Base-by-base conservation (phyloP, 2,888 invertebrate species). In the Cistogaster globosa region DNA sequence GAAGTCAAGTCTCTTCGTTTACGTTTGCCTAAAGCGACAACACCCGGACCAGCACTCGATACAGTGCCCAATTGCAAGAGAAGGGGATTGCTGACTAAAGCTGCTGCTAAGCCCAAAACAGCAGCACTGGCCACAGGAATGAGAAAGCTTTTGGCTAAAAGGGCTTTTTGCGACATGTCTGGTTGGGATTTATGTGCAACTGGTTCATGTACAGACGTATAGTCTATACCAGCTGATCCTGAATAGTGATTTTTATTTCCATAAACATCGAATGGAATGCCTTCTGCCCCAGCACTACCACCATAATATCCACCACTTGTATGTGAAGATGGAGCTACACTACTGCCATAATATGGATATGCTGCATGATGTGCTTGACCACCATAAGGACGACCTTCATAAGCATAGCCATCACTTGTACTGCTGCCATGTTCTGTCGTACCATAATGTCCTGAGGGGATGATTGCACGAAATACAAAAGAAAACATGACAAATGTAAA, bases 101-200 rank as follows among this genome's bases (percentile, higher is more conserved):
- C 95, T 26, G 97, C 97, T 1, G 97, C 96, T 42, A 96, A 96
- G 51, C 97, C 97, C 65, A 96, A 92, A n/a, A 97, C 93, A 0
- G 97, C 97, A 60, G 96, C 94, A 26, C 97, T 97, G 53, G 96
- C 97, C 86, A 97, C 92, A 0, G 97, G 97, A 90, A 95, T 94
- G 67, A 96, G 91, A 53, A 96, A 92, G 58, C 95, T 94, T 92
- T 95, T 95, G 36, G 92, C 91, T 51, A 92, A 86, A 20, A 92
- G 88, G 55, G 90, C 90, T 75, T 92, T 92, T 11, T 89, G 87
- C 16, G 90, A 87, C 22, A 90, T n/a, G 68, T 92, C 91, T 32
- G 88, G 84, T 51, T 87, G 86, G 0, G 89, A 89, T 80, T 91
- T 91, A 48, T 91, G 91, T 11, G 86, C 48, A 42, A 89, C 68